A percentile compares a stretch with the other conserved stretches of the same genome.
phyloP scores from a whole-genome alignment of 2,797 vertebrate genomes.

The Rhinogobio ventralis region DNA sequence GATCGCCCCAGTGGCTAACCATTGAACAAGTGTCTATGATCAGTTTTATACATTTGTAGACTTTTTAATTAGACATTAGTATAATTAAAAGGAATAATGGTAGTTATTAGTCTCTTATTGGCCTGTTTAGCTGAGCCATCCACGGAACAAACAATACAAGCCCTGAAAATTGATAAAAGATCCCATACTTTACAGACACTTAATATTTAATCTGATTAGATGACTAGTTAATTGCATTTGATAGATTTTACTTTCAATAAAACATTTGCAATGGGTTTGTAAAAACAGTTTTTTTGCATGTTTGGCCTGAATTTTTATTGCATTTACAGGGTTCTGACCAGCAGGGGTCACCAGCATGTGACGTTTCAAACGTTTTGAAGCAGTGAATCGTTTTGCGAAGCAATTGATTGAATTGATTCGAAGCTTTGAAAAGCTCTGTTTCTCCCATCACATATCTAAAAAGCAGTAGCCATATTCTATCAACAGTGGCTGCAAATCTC shows the following conservation, averaged over 20 bases:
- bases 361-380: fast-evolving
- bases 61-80: neutral
- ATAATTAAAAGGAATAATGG: neutral
- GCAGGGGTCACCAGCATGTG: neutral
- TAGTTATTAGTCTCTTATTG: neutral
- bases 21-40: neutral
- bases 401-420: neutral
- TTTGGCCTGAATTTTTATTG: neutral
- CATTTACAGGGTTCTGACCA: neutral
- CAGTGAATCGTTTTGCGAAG: neutral
- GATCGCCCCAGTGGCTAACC: neutral
- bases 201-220: neutral
- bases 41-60: neutral
- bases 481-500: constrained; percentile 58
- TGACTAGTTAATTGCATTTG: neutral
- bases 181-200: neutral
- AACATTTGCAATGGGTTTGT: neutral
- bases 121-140: neutral
- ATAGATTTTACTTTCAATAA: neutral
- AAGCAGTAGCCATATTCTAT: constrained; percentile 73
- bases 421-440: neutral
- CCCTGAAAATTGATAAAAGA: neutral
- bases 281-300: neutral
- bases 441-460: constrained; percentile 60
- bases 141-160: neutral